Base-by-base conservation (phyloP, 2,113 vertebrate genomes). In the Pituophis catenifer region DNA sequence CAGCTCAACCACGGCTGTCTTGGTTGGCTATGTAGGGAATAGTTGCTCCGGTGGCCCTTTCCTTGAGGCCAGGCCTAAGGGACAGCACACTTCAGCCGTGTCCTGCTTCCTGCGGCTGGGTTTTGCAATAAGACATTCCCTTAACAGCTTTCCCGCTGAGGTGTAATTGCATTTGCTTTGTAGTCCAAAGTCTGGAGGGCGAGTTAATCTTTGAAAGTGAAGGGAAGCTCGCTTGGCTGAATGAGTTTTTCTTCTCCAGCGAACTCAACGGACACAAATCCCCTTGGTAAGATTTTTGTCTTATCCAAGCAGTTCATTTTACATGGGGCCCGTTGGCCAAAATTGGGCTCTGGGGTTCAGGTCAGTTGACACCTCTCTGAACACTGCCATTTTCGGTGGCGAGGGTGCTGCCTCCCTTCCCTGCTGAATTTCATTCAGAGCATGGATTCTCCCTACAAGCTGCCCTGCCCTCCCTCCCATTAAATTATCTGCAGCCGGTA, bases 11-110 rank as follows among this genome's bases (percentile, higher is more conserved):
- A 65, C 13, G 26, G 62, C 3, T 0, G 6, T 75, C 6, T 13
- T 75, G 65, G 13, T 5, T 15, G 65, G 65, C 12, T n/a, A 4
- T 33, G 29, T 70, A n/a, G 29, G 65, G 2, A 70, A 70, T 2
- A 5, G 65, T 13, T 15, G 65, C 29, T n/a, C 62, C 4, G 5
- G 24, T 5, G 29, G 10, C 8, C 29, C 11, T 4, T 70, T 53
- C 21, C 26, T n/a, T 33, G n/a, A 21, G 59, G 62, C 50, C 13
- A 12, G 29, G 11, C 55, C 15, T 65, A 53, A 54, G 52, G 88
- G 86, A 38, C 50, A 48, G 54, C 89, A 70, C 75, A 10, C 24
- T 62, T 85, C 92, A 91, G 93, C 94, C 19, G 90, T 87, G 53
- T 53, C 13, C 2, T 3, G 6, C 50, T 24, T 19, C 12, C 8